Evolutionary conservation across 1,140 invertebrate genomes (phyloP), one percentile per base, ranked within the genome.

Genomic region (Zaprionus lachaisei): DNA sequence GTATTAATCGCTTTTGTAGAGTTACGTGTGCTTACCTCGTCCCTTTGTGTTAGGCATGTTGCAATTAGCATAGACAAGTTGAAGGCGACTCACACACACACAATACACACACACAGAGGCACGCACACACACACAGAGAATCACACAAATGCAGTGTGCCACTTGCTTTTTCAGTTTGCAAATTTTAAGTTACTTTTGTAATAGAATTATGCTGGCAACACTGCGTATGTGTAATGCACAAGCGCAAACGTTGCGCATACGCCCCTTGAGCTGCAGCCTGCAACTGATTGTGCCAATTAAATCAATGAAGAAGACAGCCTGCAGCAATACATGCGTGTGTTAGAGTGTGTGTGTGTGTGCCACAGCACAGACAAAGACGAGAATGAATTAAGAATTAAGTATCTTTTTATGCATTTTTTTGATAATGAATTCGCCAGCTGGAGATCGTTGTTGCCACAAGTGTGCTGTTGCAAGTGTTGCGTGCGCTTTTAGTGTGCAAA

Each of bases 401-500:
- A 72, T 58, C 70, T 67, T 68, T 74, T 69, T 74, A 62, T 74
- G 66, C n/a, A 72, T 72, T 65, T 72, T 65, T 71, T 76, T 51
- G 47, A 58, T 60, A 72, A 60, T 31, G 37, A 76, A 51, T 22
- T 65, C 62, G 20, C 61, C 22, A 44, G 1, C 54, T 1, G 5
- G n/a, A 47, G 58, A 22, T 76, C 26, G 54, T 44, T 55, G 58
- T 34, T 34, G 31, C 31, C 31, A 34, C 31, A 34, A 11, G 31
- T 34, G 31, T 55, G n/a, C n/a, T 65, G 68, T 51, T 51, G 20
- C 14, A 24, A 51, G 20, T 64, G 49, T 69, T 75, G 56, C 56
- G 66, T 58, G 55, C 77, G 61, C 60, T 72, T 85, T 66, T 80
- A 73, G 80, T 87, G 83, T 77, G 80, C 73, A 69, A 69, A 73